These are phyloP conservation scores for Andrena bucephala DNA, from an alignment of 2,888 invertebrate genomes.

Conservation along the genomic window DNA sequence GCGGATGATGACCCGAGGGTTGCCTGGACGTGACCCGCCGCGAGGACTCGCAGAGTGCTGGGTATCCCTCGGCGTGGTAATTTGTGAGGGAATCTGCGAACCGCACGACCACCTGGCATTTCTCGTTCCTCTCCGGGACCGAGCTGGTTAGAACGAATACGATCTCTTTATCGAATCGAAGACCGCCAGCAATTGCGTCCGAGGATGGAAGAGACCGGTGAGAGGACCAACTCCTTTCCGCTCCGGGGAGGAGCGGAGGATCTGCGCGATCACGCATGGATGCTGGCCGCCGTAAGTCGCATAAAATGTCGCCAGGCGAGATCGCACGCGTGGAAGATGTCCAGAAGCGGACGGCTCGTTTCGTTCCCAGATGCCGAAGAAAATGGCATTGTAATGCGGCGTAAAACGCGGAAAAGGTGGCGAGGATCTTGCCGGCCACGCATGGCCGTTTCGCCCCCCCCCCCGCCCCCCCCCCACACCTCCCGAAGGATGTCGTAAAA, in stretches of 20 bases:
- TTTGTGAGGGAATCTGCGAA: background rate
- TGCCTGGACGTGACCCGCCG: background rate
- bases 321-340: slow-evolving; percentile 4
- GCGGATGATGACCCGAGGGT: slow-evolving; percentile 5
- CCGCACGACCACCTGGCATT: too few relatives aligned
- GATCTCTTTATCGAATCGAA: background rate
- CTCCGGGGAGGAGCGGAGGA: background rate
- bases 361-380: background rate
- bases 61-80: too few relatives aligned
- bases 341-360: background rate
- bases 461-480: too few relatives aligned
- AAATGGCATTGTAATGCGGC: slow-evolving; percentile 20
- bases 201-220: too few relatives aligned
- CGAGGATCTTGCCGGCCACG: slow-evolving; percentile 67
- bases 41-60: background rate
- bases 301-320: background rate
- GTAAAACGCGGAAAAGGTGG: slow-evolving; percentile 49
- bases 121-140: background rate
- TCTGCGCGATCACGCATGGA: background rate
- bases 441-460: slow-evolving; percentile 71
- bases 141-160: background rate
- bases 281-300: background rate
- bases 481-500: slow-evolving; percentile 69
- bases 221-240: background rate
- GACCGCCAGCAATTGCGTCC: background rate